Percentiles rank a stretch among this genome's conserved stretches.
Conservation (phyloP, 23 tunicate genomes). For the Ascidia mentula region DNA sequence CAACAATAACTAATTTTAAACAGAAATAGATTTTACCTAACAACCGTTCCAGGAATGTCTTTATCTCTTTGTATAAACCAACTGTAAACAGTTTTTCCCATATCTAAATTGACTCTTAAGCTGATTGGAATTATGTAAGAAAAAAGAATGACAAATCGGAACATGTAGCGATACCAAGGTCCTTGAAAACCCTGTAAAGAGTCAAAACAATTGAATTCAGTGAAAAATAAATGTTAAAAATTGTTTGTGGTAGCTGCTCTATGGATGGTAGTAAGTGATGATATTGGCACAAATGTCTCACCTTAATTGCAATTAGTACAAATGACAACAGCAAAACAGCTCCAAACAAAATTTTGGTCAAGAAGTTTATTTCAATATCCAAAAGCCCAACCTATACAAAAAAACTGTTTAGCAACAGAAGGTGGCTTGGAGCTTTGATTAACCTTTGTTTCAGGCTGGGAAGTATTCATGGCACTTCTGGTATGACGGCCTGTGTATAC, state of each 20-base stretch:
- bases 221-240: not conserved
- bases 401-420: not conserved
- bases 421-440: not conserved
- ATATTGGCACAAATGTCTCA: conserved; percentile 2
- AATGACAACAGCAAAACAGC: conserved; percentile 73
- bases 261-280: not conserved
- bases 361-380: conserved; percentile 81
- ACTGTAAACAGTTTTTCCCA: conserved; percentile 93
- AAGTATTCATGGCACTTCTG: conserved; percentile 84
- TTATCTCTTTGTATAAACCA: conserved; percentile 85
- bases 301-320: conserved; percentile 81
- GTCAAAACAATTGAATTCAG: not conserved
- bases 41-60: conserved; percentile 71
- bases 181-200: conserved; percentile 88
- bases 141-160: conserved; percentile 84
- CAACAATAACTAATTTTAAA: too few relatives aligned
- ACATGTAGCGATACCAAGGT: conserved; percentile 91
- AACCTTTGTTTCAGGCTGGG: conserved; percentile 77
- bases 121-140: conserved; percentile 94
- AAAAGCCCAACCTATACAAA: conserved; percentile 63
- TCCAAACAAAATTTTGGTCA: conserved; percentile 79
- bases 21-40: conserved; percentile 76
- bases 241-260: not conserved
- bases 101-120: conserved; percentile 83
- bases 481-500: conserved; percentile 86